phyloP scores from a whole-genome alignment of 2,797 vertebrate species.

The Oryzias sinensis region DNA sequence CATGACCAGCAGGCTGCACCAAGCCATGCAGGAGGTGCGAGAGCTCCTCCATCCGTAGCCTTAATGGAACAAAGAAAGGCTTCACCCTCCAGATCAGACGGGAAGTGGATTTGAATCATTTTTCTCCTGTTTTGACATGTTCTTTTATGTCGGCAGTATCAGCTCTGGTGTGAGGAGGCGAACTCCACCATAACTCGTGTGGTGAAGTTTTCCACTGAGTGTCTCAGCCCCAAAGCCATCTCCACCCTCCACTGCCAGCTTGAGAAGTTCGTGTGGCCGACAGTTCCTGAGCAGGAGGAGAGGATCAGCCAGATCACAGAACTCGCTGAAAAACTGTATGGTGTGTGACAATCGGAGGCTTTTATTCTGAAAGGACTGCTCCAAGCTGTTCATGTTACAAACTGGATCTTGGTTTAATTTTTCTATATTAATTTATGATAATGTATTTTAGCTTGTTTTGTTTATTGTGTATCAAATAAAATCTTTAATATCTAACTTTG shows the following conservation, averaged over 20 bases:
- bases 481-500: too few species aligned
- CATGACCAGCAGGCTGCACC: slow-evolving; percentile 83
- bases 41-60: too few species aligned
- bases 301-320: slow-evolving; percentile 83
- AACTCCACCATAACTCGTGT: slow-evolving; percentile 87
- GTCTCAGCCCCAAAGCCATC: slow-evolving; percentile 84
- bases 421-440: too few species aligned
- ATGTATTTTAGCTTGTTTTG: too few species aligned
- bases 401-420: not conserved
- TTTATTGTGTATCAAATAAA: too few species aligned
- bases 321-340: slow-evolving; percentile 84
- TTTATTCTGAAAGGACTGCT: slow-evolving; percentile 7
- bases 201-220: slow-evolving; percentile 83
- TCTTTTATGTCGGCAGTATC: slow-evolving; percentile 76
- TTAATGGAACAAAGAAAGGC: too few species aligned
- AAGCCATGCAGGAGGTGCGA: slow-evolving; percentile 87
- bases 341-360: slow-evolving; percentile 61
- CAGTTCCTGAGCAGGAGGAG: slow-evolving; percentile 87
- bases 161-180: slow-evolving; percentile 90
- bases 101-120: too few species aligned
- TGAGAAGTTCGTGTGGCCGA: slow-evolving; percentile 86
- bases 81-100: too few species aligned
- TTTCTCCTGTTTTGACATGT: not conserved
- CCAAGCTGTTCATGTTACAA: not conserved
- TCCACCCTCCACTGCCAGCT: slow-evolving; percentile 86